Evolutionary conservation across 1,140 invertebrate genomes (phyloP), one percentile per base, ranked within the genome.

Genomic region (Marisa cornuarietis): DNA sequence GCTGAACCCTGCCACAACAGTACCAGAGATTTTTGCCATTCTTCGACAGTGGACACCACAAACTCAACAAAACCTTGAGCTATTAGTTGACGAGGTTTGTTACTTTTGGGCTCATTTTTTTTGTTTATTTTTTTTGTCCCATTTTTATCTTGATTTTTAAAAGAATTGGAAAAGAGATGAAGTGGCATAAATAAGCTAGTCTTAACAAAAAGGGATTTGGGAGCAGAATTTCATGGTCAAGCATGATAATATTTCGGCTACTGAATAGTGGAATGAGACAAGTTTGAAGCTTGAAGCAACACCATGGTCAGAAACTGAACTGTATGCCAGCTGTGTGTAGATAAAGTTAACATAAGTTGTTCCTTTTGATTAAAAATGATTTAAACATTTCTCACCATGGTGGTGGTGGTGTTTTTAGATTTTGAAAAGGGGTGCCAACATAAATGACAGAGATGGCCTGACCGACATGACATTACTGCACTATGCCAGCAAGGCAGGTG

Each of bases 401-500:
- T 75, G 51, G 49, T 24, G 52, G 14, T 26, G 9, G 26, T 65
- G 26, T 11, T 24, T 76, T 7, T 83, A 92, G 91, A 90, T 93
- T 63, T 85, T 93, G 65, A 90, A 90, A 76, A 81, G 90, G 78
- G 92, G 91, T 62, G 91, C 90, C 22, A 91, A 92, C 85, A 89
- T 92, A 49, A 90, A 93, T 85, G 92, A 93, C 77, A 80, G 92
- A 79, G 93, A 93, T 91, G 91, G 91, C 18, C 82, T 93, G n/a
- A 93, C 93, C 42, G 93, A 93, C 82, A 93, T 93, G 92, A 93
- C 92, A 11, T 83, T 93, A 52, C 85, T 93, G 24, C 93, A 93
- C 83, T 93, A 92, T 90, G 92, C 92, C 20, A 91, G 91, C 83
- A 93, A 93, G 88, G 90, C 92, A 65, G 93, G 93, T 31, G 92